These are phyloP conservation scores for Vanacampus margaritifer DNA, from an alignment of 2,113 vertebrate species.

Conservation along the genomic window DNA sequence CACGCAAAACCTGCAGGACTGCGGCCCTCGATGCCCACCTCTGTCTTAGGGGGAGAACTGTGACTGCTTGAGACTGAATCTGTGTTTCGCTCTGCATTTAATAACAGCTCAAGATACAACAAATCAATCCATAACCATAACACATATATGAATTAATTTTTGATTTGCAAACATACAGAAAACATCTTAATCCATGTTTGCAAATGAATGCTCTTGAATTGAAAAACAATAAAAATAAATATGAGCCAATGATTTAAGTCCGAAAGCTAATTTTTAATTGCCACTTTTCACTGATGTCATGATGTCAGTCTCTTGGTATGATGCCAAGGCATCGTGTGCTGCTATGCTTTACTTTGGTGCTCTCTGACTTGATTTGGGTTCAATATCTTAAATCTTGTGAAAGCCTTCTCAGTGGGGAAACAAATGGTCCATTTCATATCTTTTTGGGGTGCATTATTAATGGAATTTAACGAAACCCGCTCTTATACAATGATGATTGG, in stretches of 20 bases:
- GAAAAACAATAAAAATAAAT: background rate
- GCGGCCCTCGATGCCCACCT: no score
- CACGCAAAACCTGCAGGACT: no score
- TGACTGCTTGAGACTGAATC: constrained; percentile 53
- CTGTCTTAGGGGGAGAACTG: no score
- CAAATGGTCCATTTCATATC: no score
- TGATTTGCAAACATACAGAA: background rate
- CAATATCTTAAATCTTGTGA: no score
- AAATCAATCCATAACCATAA: constrained; percentile 11
- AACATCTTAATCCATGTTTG: background rate
- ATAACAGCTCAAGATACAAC: constrained; percentile 41
- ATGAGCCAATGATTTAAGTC: background rate
- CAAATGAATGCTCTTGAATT: background rate
- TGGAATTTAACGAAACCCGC: no score
- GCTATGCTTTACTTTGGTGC: background rate
- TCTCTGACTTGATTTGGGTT: no score
- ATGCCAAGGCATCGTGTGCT: background rate
- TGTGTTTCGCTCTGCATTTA: constrained; percentile 45
- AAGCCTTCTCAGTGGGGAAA: no score
- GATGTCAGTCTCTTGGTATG: background rate
- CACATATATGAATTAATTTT: constrained; percentile 26
- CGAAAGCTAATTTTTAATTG: background rate
- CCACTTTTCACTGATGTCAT: background rate
- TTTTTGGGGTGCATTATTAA: no score
- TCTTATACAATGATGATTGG: no score